phyloP scores from a whole-genome alignment of 2,888 invertebrate species.

The Entomobrya multifasciata region DNA sequence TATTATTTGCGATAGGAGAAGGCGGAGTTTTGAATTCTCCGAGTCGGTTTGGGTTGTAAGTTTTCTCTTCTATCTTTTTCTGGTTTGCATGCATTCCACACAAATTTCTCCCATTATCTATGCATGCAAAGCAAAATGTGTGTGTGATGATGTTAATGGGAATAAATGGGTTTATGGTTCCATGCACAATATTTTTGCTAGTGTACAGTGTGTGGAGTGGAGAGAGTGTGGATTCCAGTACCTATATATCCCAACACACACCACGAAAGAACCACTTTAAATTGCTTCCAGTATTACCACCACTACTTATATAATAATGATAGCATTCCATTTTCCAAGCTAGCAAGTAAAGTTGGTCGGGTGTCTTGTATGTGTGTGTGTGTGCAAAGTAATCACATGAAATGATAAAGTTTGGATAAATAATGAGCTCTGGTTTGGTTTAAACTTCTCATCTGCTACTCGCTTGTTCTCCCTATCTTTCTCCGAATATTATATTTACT shows the following conservation, averaged over 20 bases:
- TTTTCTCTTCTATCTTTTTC: too few species aligned
- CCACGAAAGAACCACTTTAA: too few species aligned
- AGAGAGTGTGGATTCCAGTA: too few species aligned
- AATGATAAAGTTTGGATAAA: constrained; percentile 61
- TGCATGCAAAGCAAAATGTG: neutral
- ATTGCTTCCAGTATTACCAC: too few species aligned
- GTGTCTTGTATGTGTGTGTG: neutral
- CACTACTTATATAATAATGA: neutral
- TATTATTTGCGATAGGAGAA: too few species aligned
- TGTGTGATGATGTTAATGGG: constrained; percentile 43
- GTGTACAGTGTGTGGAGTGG: neutral
- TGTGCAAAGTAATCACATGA: constrained; percentile 52
- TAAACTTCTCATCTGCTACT: neutral
- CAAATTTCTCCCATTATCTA: too few species aligned
- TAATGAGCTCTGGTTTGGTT: constrained; percentile 49
- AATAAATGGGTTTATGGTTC: constrained; percentile 49
- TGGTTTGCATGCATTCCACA: too few species aligned
- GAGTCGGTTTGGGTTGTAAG: too few species aligned
- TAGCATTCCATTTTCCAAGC: constrained; percentile 19
- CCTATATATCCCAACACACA: neutral
- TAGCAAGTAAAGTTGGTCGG: neutral
- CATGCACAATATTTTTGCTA: constrained; percentile 41
- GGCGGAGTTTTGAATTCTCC: too few species aligned
- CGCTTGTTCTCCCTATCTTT: too few species aligned
- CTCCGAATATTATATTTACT: too few species aligned